Percentiles rank a stretch among this genome's conserved stretches.
phyloP scores from a whole-genome alignment of 2,888 invertebrate genomes.

The Melanostoma mellinum region DNA sequence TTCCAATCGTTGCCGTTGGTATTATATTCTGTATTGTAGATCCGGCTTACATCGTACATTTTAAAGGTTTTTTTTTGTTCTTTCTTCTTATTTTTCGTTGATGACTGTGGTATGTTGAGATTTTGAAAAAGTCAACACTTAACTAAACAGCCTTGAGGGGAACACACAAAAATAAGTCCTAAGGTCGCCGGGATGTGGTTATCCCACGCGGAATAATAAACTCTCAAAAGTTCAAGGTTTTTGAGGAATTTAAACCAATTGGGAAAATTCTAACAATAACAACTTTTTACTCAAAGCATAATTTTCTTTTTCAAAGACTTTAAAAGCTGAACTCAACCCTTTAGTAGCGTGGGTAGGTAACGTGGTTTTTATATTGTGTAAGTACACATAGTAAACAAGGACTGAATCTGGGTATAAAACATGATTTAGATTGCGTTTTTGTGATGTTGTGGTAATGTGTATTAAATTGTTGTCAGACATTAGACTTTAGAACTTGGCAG shows the following conservation, averaged over 20 bases:
- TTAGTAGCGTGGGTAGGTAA: no score
- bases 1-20: conserved; percentile 28
- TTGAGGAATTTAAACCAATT: conserved; percentile 2
- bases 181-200: conserved; percentile 27
- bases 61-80: conserved; percentile 24
- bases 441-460: no score
- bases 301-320: no score
- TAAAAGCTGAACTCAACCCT: no score
- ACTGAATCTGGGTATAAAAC: no score
- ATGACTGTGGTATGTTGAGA: conserved; percentile 24
- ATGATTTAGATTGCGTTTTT: no score
- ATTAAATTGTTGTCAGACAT: no score
- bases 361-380: no score
- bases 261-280: no score
- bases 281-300: no score
- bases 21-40: conserved; percentile 27
- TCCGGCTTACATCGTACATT: conserved; percentile 35
- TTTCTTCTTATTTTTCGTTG: conserved; percentile 28
- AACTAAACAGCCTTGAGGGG: conserved; percentile 30
- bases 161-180: neutral
- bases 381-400: no score
- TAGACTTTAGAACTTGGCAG: no score
- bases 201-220: conserved; percentile 6
- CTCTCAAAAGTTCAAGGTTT: conserved; percentile 11
- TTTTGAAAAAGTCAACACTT: conserved; percentile 27